Evolutionary conservation across 2,113 vertebrate genomes (phyloP).

Genomic region (Onychorhynchus coronatus): DNA sequence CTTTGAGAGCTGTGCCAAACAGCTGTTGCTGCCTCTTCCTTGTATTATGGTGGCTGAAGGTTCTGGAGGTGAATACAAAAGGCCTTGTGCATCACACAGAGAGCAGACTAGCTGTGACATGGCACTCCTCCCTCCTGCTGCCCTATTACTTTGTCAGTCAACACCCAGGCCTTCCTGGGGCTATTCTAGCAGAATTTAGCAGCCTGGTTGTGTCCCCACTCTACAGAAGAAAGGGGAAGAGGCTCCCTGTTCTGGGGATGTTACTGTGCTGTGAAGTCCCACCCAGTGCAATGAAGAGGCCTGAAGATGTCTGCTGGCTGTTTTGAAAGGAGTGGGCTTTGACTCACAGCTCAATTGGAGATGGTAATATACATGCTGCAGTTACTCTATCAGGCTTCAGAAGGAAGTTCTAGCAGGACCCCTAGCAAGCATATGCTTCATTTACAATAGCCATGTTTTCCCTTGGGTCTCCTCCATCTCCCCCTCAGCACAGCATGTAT

Average conservation of each 20-base stretch:
- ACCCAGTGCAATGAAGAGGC: background rate
- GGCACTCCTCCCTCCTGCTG: background rate
- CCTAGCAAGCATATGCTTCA: background rate
- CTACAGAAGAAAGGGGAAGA: background rate
- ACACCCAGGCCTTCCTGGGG: background rate
- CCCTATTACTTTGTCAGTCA: background rate
- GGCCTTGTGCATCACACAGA: accelerated
- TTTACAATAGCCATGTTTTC: background rate
- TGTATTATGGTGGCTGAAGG: background rate
- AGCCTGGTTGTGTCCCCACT: background rate
- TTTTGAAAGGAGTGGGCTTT: background rate
- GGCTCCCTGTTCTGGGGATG: background rate
- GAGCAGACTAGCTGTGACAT: background rate
- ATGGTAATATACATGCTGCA: background rate
- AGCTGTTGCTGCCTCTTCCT: background rate
- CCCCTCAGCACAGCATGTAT: background rate
- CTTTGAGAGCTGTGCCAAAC: background rate
- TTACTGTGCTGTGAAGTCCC: background rate
- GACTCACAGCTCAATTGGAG: background rate
- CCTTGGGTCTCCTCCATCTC: background rate
- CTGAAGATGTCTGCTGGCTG: background rate
- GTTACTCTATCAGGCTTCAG: accelerated
- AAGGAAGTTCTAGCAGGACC: background rate
- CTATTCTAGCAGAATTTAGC: background rate
- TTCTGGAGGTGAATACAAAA: background rate